Base-by-base conservation (phyloP, 2,797 vertebrate species). In the Discoglossus pictus region DNA sequence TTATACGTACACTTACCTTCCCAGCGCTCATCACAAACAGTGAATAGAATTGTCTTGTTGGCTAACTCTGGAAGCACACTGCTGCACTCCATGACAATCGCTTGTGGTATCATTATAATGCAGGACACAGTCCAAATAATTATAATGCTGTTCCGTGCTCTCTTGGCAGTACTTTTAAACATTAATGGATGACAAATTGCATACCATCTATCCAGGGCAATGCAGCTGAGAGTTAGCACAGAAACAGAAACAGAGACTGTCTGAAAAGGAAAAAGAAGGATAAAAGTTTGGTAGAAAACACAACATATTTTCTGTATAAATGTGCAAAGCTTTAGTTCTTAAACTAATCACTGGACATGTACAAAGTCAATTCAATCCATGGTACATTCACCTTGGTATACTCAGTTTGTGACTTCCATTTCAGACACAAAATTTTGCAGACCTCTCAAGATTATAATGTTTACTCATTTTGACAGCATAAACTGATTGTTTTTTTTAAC, bases 141-240 rank as follows among this genome's bases (percentile, higher is more conserved):
- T 64, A 93, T 71, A 15, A 99, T 96, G 78, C 93, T 97, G 79
- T 92, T 94, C 64, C 94, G 91, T 1, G 96, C 95, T 71, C 96
- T 80, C 79, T 89, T 94, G 72, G 93, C 95, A 18, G 94, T 98
- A 85, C 96, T 99, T 87, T 98, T 99, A 84, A 99, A 98, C 93
- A 94, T 93, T 81, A 99, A 86, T 2, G 96, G 96, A 76, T 97
- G 96, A 77, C 96, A 99, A 85, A 98, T 98, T 6, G 96, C 96
- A 40, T 98, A 98, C 96, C 97, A 98, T 63, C 95, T 93, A 83
- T 98, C 97, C 82, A 97, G 87, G 70, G 96, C 94, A 12, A 98
- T 98, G 84, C 94, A 97, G 78, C 96, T 97, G 69, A 99, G 89
- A 0, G 97, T 99, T 65, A 98, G 84, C 10, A 98, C 97, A 4